Conservation (phyloP, 2,113 vertebrate genomes). For the Ammospiza caudacuta region DNA sequence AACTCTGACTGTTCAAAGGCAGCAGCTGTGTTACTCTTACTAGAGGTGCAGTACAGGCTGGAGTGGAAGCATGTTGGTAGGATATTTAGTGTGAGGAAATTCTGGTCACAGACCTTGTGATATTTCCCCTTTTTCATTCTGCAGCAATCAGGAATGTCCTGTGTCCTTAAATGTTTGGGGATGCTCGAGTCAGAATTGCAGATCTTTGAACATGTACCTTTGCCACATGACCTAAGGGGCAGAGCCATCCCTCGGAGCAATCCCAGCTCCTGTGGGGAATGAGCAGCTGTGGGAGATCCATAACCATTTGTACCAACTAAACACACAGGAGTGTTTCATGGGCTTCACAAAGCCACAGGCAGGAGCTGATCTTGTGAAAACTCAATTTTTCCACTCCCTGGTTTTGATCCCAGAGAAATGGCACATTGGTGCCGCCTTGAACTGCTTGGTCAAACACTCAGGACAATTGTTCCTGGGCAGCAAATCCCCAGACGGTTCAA, state of each 20-base stretch:
- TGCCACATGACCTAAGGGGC: neutral
- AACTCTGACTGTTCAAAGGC: neutral
- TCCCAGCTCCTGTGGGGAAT: neutral
- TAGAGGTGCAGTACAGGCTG: neutral
- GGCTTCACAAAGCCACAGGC: neutral
- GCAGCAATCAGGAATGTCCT: neutral
- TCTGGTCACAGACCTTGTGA: neutral
- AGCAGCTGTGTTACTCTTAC: neutral
- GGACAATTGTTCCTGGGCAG: neutral
- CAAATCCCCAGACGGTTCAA: neutral
- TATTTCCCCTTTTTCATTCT: neutral
- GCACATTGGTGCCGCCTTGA: neutral
- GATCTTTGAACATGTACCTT: neutral
- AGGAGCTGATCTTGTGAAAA: neutral
- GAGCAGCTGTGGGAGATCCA: neutral
- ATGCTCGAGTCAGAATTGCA: neutral
- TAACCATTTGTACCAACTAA: neutral
- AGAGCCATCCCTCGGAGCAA: neutral
- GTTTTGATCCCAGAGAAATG: neutral
- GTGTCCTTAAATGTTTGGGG: neutral
- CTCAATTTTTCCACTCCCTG: neutral
- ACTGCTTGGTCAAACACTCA: neutral
- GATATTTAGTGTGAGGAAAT: neutral
- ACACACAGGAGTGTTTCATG: neutral
- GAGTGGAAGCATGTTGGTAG: neutral